Base-by-base conservation (phyloP, 2,113 vertebrate genomes). In the Mola mola region DNA sequence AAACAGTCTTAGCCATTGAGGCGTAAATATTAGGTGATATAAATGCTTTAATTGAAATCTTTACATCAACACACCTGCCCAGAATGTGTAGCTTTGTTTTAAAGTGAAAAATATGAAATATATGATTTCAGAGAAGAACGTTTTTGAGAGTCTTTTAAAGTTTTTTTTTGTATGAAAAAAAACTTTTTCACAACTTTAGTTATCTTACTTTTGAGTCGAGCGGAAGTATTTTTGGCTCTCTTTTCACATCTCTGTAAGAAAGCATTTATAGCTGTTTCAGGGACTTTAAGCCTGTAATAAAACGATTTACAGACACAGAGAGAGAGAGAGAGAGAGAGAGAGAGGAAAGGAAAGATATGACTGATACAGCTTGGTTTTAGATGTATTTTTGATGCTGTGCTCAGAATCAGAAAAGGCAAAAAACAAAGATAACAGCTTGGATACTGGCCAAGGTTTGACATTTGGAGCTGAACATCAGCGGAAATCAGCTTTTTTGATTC, bases 381-480 rank as follows among this genome's bases (percentile, higher is more conserved):
- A n/a, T n/a, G n/a, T n/a, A n/a, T n/a, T n/a, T 78, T 69, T 19
- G 6, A 48, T 44, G 16, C 48, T 65, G 19, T 60, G 41, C 44
- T 44, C 62, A 57, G 58, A 56, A 28, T 57, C 57, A 33, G 15
- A 68, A 31, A 59, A 25, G 31, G 31, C 8, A 7, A 22, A 31
- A 60, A 78, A 10, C 33, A 10, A n/a, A n/a, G 43, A 79, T 78
- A 75, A 75, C 25, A 25, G n/a, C 9, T n/a, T n/a, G n/a, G n/a
- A n/a, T n/a, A n/a, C n/a, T n/a, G 46, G 71, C 47, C 15, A 25
- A 57, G 50, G 59, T 72, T 70, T 85, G 72, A 79, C 80, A 81
- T 81, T 83, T 73, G 36, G 28, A 57, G 53, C 8, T 71, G 66
- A 78, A 87, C 72, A 83, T 52, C 63, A 82, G 15, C 25, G 66